Percentiles rank a stretch among this genome's conserved stretches.
Conservation (phyloP, 2,113 vertebrate species). For the Limanda limanda region DNA sequence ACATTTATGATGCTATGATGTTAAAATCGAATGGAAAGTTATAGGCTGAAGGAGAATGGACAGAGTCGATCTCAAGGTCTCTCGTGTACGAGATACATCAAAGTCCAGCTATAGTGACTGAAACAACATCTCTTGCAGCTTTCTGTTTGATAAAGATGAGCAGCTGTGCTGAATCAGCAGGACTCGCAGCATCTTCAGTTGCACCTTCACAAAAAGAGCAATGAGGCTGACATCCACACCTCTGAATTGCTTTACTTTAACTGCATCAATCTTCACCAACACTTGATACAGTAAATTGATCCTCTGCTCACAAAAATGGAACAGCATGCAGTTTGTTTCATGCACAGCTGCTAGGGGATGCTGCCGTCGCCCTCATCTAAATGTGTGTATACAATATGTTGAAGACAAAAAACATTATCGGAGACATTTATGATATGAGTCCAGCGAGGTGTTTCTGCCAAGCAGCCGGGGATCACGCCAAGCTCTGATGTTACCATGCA, state of each 20-base stretch:
- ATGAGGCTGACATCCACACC: slow-evolving; percentile 49
- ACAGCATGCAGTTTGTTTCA: neutral
- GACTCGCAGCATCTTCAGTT: slow-evolving; percentile 27
- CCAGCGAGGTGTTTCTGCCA: slow-evolving; percentile 16
- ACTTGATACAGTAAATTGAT: slow-evolving; percentile 28
- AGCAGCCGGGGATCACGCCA: slow-evolving; percentile 6
- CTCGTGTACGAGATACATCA: slow-evolving; percentile 9
- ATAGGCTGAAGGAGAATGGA: neutral
- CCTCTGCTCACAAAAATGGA: slow-evolving; percentile 1
- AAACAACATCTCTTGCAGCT: slow-evolving; percentile 22
- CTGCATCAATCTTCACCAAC: slow-evolving; percentile 16
- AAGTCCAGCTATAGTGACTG: slow-evolving; percentile 4
- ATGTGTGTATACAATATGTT: slow-evolving; percentile 10
- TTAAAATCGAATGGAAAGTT: neutral
- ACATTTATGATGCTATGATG: slow-evolving; percentile 1
- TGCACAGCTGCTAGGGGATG: neutral
- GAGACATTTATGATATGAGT: slow-evolving; percentile 6
- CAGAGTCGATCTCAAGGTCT: neutral
- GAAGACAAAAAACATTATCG: neutral
- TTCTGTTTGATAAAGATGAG: slow-evolving; percentile 42
- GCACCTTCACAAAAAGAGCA: slow-evolving; percentile 46
- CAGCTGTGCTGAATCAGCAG: slow-evolving; percentile 51
- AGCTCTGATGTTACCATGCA: slow-evolving; percentile 20
- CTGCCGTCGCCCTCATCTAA: neutral
- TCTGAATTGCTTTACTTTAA: slow-evolving; percentile 31